Evolutionary conservation across 2,888 invertebrate genomes (phyloP).

Genomic region (Sesia bembeciformis): DNA sequence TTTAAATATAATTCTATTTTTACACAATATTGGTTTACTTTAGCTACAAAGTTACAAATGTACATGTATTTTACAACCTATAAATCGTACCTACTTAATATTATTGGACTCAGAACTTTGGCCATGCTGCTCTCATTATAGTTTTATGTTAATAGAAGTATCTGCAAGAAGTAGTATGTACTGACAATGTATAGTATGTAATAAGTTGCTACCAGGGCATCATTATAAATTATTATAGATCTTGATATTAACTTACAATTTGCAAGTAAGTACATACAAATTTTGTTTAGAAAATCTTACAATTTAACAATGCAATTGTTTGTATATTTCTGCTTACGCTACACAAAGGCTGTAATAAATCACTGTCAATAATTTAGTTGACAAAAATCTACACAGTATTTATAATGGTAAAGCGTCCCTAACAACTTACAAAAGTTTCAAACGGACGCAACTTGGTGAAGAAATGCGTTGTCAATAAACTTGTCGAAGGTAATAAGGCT

Average conservation of each 20-base stretch:
- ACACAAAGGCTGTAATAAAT: conserved; percentile 44
- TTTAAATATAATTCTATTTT: conserved; percentile 35
- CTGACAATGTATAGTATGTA: too few species aligned
- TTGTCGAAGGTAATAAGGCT: conserved; percentile 24
- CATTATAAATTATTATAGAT: too few species aligned
- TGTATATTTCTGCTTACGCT: conserved; percentile 5
- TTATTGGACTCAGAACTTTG: conserved; percentile 64
- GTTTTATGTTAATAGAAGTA: conserved; percentile 17
- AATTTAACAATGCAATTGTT: conserved; percentile 13
- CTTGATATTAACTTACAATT: too few species aligned
- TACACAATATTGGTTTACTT: conserved; percentile 27
- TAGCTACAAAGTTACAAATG: conserved; percentile 17
- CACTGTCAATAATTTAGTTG: conserved; percentile 50
- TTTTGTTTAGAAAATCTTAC: conserved; percentile 2
- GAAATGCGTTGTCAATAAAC: conserved; percentile 21
- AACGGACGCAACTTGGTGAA: conserved; percentile 35
- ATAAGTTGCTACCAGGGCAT: too few species aligned
- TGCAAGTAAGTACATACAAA: not conserved
- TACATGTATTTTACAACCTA: conserved; percentile 63
- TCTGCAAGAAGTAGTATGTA: not conserved
- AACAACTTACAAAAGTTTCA: conserved; percentile 30
- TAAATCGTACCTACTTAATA: conserved; percentile 34
- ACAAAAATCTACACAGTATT: conserved; percentile 34
- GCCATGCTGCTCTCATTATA: conserved; percentile 52
- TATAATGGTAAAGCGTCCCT: conserved; percentile 13